These are phyloP conservation scores for Ceramica pisi DNA, from an alignment of 2,888 invertebrate species.

Conservation along the genomic window DNA sequence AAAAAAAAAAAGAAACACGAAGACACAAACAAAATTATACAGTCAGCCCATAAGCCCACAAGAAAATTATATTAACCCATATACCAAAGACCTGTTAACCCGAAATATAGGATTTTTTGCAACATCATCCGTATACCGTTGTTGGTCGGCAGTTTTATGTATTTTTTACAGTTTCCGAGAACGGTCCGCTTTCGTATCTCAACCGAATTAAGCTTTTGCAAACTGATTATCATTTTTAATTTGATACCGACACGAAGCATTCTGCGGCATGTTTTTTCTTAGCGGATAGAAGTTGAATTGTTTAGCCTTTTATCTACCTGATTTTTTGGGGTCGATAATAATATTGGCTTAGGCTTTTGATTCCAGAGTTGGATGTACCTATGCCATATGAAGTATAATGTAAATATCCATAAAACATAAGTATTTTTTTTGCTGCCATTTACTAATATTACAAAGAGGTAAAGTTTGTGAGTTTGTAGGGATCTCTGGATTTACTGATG, in stretches of 20 bases:
- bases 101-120: slow-evolving; percentile 72
- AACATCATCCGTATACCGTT: slow-evolving; percentile 72
- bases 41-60: slow-evolving; percentile 52
- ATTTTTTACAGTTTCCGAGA: slow-evolving; percentile 78
- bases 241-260: slow-evolving; percentile 77
- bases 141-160: slow-evolving; percentile 74
- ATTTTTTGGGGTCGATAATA: slow-evolving; percentile 24
- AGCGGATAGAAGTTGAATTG: slow-evolving; percentile 33
- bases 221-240: slow-evolving; percentile 81
- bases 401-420: no score
- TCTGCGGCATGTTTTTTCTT: slow-evolving; percentile 57
- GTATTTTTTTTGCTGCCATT: no score
- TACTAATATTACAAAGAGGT: no score
- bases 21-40: slow-evolving; percentile 56
- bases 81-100: slow-evolving; percentile 58
- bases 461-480: no score
- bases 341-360: slow-evolving; percentile 11
- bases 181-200: slow-evolving; percentile 70
- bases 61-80: slow-evolving; percentile 64
- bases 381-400: neutral
- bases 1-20: slow-evolving; percentile 41
- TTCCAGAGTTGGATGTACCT: neutral
- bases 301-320: slow-evolving; percentile 52
- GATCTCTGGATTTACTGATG: no score
- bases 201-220: slow-evolving; percentile 79